phyloP scores from a whole-genome alignment of 2,888 invertebrate species.

The Drosophila anomelani region DNA sequence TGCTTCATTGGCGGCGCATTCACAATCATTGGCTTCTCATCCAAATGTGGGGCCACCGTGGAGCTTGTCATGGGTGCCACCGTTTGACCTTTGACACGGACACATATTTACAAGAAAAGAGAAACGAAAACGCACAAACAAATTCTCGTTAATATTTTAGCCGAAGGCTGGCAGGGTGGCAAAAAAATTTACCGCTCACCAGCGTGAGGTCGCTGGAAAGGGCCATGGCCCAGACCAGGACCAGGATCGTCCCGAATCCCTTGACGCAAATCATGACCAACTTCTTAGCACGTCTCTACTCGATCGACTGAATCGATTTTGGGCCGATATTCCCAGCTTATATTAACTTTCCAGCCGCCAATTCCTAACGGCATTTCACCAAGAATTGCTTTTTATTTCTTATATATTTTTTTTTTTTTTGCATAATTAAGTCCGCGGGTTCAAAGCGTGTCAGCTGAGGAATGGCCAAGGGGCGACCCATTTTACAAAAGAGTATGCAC shows the following conservation, averaged over 20 bases:
- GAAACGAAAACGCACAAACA: not conserved
- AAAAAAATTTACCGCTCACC: constrained; percentile 81
- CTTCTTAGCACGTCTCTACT: constrained; percentile 36
- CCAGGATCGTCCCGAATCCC: constrained; percentile 47
- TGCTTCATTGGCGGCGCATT: constrained; percentile 71
- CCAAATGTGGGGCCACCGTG: constrained; percentile 56
- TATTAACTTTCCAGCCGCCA: constrained; percentile 68
- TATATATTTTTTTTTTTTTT: constrained; percentile 30
- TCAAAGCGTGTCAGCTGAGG: constrained; percentile 61
- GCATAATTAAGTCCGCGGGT: constrained; percentile 56
- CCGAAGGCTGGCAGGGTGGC: constrained; percentile 3
- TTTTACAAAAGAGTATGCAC: constrained; percentile 13
- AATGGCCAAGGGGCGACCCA: constrained; percentile 36
- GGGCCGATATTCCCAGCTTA: constrained; percentile 51
- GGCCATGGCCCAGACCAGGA: constrained; percentile 63
- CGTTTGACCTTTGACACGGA: constrained; percentile 52
- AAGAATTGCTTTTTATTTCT: not conserved
- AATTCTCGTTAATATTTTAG: constrained; percentile 2
- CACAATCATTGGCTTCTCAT: constrained; percentile 62
- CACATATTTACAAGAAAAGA: not conserved
- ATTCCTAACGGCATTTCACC: constrained; percentile 64
- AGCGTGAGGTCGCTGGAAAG: constrained; percentile 68
- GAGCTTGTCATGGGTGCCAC: constrained; percentile 66
- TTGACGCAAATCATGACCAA: constrained; percentile 30
- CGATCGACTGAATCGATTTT: constrained; percentile 48